Evolutionary conservation across 1,140 invertebrate genomes (phyloP), one percentile per base, ranked within the genome.

Genomic region (Apis mellifera): DNA sequence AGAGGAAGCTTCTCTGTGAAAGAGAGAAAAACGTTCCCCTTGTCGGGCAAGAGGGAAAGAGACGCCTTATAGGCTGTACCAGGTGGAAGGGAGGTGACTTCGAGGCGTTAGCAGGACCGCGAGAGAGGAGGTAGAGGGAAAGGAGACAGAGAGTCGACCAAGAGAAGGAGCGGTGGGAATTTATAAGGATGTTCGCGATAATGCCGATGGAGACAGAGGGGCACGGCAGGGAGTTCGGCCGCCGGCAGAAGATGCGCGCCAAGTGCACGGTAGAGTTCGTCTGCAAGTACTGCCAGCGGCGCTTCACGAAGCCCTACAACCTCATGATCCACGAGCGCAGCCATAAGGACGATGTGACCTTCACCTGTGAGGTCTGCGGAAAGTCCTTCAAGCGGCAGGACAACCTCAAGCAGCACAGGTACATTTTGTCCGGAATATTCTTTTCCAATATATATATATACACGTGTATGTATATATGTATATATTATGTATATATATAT

Each of bases 221-320:
- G 95, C 96, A 97, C 95, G 96, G 97, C 95, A 96, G 97, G 95
- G 97, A 98, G 95, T 98, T 97, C 95, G 96, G 93, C 92, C 94
- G 94, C 89, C 96, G 98, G 94, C 97, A 98, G 94, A 98, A 97
- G 95, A 97, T 97, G 97, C 95, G 97, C 94, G 96, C 97, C 95
- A 97, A 99, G 95, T 99, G 98, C 95, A 93, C 93, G 85, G 94
- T 94, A 90, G 97, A 99, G 95, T 99, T 99, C 95, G 98, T 99
- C 94, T 99, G 99, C 96, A 98, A 98, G 95, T 99, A 98, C 96
- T 99, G 99, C 96, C 97, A 99, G 94, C 96, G 99, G 91, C 96
- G 98, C 91, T 99, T 99, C 96, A 99, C 98, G 91, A 99, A 99
- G 95, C 98, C 98, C 83, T 99, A 99, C 96, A 99, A 99, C 95